Conservation (phyloP, 1,140 invertebrate genomes). For the Homalodisca vitripennis region DNA sequence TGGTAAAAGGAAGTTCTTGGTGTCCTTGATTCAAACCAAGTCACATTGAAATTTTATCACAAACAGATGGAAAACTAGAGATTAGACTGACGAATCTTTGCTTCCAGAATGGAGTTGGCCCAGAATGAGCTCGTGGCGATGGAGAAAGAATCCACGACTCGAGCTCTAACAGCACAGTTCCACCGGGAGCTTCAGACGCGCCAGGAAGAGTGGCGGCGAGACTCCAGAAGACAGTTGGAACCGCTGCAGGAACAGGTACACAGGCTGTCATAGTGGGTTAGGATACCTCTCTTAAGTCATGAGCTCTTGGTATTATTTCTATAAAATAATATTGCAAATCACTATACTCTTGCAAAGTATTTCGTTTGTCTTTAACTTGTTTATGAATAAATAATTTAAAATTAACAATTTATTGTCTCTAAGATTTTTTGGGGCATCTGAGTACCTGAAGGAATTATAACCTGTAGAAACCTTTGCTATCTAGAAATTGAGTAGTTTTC, state of each 20-base stretch:
- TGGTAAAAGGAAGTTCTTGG: neutral
- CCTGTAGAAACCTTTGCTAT: too few species aligned
- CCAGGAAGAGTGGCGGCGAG: slow-evolving; percentile 10
- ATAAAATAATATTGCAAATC: too few species aligned
- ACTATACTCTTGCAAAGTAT: too few species aligned
- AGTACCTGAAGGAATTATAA: too few species aligned
- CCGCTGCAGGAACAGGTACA: slow-evolving; percentile 14
- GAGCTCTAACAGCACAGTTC: slow-evolving; percentile 18
- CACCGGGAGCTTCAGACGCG: slow-evolving; percentile 19
- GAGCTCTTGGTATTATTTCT: too few species aligned
- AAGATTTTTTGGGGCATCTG: too few species aligned
- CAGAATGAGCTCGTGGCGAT: slow-evolving; percentile 18
- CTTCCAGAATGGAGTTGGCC: slow-evolving; percentile 19
- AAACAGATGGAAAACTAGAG: neutral
- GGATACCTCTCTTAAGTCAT: too few species aligned
- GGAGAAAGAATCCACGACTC: slow-evolving; percentile 2
- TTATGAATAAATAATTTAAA: too few species aligned
- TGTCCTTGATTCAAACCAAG: neutral
- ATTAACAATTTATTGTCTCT: too few species aligned
- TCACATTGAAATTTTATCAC: neutral
- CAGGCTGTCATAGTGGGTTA: too few species aligned
- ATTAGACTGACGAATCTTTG: neutral
- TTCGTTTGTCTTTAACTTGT: too few species aligned
- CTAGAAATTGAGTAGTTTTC: too few species aligned
- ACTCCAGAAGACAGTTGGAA: neutral